Base-by-base conservation (phyloP, 2,113 vertebrate species). In the Prietella phreatophila region DNA sequence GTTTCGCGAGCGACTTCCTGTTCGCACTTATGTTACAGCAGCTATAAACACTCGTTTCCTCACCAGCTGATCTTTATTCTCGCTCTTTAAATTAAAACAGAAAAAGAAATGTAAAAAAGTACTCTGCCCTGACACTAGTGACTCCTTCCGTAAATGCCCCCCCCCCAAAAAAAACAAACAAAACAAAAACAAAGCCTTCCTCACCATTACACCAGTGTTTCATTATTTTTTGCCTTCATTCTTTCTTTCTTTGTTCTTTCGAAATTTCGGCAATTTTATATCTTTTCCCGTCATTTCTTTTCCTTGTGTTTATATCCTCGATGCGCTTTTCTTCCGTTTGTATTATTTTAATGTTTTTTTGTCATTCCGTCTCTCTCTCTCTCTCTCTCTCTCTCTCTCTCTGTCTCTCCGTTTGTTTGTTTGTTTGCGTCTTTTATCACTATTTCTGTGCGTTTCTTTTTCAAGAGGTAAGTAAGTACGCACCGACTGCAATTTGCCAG, bases 401-500 rank as follows among this genome's bases (percentile, higher is more conserved):
- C n/a, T n/a, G n/a, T n/a, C n/a, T n/a, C n/a, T n/a, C n/a, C n/a
- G n/a, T n/a, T n/a, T 36, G 7, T 71, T 1, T 9, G 61, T 67
- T 67, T 71, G 67, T 33, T 69, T 69, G 58, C 5, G 42, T 47
- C 42, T 6, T 47, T 58, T 5, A 39, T 39, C 69, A 75, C 65
- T 15, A 14, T n/a, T 7, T 71, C 19, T 67, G 13, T 67, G 67
- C 20, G 33, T 8, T 71, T 71, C 11, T 5, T 36, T 36, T 9
- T 6, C n/a, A 58, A 58, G 22, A 75, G 27, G 2, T 6, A 22
- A 58, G 39, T 33, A 4, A 58, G 39, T 33, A 4, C 42, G 55
- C 79, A 75, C 1, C 69, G 56, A 76, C 11, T 67, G 22, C 10
- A n/a, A 20, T 65, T 83, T 17, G 30, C 89, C 89, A 90, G 79